phyloP scores from a whole-genome alignment of 2,113 vertebrate genomes.

The Geothlypis trichas region DNA sequence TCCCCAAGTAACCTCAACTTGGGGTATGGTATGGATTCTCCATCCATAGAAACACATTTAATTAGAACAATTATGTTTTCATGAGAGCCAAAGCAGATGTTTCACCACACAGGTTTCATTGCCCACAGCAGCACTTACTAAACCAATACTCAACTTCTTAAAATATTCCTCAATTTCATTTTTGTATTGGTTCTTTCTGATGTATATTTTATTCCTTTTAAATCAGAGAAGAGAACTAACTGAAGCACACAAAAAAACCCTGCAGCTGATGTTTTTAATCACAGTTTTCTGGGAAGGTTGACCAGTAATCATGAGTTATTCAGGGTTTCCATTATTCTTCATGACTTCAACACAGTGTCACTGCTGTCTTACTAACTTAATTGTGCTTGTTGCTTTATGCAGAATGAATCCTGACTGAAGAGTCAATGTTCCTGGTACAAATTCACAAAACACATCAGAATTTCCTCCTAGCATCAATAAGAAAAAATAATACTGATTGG shows the following conservation, averaged over 20 bases:
- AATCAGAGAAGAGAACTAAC: not conserved
- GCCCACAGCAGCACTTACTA: not conserved
- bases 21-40: not conserved
- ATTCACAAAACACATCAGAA: not conserved
- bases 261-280: not conserved
- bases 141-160: not conserved
- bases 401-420: not conserved
- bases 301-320: not conserved
- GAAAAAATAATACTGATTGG: not conserved
- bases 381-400: not conserved
- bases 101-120: not conserved
- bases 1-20: not conserved
- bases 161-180: not conserved
- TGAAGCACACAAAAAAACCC: accelerated
- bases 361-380: not conserved
- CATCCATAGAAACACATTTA: not conserved
- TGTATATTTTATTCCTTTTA: not conserved
- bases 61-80: not conserved
- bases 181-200: not conserved
- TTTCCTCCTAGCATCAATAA: not conserved
- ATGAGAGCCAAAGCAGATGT: not conserved
- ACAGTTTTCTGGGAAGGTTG: not conserved
- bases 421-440: not conserved
- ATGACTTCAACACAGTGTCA: not conserved
- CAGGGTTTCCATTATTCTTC: not conserved